These are phyloP conservation scores for Ceratosolen solmsi DNA, from an alignment of 1,140 invertebrate species.

Conservation along the genomic window DNA sequence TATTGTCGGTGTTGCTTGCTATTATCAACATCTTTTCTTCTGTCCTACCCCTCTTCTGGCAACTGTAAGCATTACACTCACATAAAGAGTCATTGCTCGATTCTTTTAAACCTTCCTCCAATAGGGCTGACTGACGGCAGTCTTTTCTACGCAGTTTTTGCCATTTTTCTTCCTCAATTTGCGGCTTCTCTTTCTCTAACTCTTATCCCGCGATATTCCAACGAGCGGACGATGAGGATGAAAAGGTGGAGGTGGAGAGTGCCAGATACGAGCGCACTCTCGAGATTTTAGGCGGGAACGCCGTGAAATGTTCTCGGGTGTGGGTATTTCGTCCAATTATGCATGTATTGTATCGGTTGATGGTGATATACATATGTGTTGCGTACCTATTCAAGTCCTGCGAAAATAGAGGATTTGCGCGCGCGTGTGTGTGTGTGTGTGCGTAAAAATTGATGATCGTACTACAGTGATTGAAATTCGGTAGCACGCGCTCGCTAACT, in stretches of 20 bases:
- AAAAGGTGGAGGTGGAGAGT: no score
- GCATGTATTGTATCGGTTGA: background rate
- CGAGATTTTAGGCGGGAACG: conserved; percentile 40
- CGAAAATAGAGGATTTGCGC: background rate
- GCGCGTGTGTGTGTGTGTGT: background rate
- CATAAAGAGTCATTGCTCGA: no score
- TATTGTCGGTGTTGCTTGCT: conserved; percentile 33
- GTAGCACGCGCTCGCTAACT: background rate
- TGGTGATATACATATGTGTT: background rate
- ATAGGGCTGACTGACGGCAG: background rate
- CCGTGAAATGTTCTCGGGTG: background rate
- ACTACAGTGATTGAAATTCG: no score
- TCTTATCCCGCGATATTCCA: background rate
- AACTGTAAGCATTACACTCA: no score
- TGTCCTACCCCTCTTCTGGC: background rate
- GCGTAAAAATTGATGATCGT: background rate
- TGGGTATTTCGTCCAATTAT: background rate
- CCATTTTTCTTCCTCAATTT: background rate
- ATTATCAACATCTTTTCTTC: background rate
- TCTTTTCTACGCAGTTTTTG: background rate
- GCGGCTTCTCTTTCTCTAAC: background rate
- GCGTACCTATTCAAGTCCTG: background rate
- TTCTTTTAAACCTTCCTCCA: no score
- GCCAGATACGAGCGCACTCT: background rate
- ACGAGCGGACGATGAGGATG: background rate